Conservation (phyloP, 2,797 vertebrate species). For the Novumbra hubbsi region DNA sequence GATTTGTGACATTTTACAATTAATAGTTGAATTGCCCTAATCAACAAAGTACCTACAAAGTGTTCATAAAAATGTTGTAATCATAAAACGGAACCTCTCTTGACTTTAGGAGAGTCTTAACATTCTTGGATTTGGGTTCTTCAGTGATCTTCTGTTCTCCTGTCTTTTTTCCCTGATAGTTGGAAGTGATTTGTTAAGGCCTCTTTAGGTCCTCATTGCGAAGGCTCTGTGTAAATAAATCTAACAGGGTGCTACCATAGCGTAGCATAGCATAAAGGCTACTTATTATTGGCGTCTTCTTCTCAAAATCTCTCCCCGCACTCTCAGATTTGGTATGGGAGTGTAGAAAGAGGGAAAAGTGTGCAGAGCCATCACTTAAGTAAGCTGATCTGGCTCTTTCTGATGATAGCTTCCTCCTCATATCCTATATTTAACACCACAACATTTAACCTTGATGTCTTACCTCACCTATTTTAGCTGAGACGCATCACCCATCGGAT, state of each 20-base stretch:
- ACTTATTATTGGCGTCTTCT: neutral
- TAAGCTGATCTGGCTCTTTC: constrained; percentile 39
- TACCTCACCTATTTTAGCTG: constrained; percentile 55
- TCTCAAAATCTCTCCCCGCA: neutral
- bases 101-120: too few relatives aligned
- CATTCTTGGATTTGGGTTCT: too few relatives aligned
- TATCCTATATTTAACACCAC: constrained; percentile 60
- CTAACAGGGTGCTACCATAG: neutral
- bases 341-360: constrained; percentile 22
- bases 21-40: too few relatives aligned
- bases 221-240: neutral
- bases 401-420: constrained; percentile 35
- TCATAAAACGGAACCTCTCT: too few relatives aligned
- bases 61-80: too few relatives aligned
- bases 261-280: too few relatives aligned
- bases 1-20: too few relatives aligned
- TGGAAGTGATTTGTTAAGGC: neutral
- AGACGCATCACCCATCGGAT: constrained; percentile 46
- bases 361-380: constrained; percentile 3
- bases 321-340: neutral
- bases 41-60: too few relatives aligned
- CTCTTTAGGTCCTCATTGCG: neutral
- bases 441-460: constrained; percentile 62
- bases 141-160: too few relatives aligned
- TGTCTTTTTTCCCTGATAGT: too few relatives aligned